These are phyloP conservation scores for Morpho achilles DNA, from an alignment of 2,888 invertebrate genomes.

Conservation along the genomic window DNA sequence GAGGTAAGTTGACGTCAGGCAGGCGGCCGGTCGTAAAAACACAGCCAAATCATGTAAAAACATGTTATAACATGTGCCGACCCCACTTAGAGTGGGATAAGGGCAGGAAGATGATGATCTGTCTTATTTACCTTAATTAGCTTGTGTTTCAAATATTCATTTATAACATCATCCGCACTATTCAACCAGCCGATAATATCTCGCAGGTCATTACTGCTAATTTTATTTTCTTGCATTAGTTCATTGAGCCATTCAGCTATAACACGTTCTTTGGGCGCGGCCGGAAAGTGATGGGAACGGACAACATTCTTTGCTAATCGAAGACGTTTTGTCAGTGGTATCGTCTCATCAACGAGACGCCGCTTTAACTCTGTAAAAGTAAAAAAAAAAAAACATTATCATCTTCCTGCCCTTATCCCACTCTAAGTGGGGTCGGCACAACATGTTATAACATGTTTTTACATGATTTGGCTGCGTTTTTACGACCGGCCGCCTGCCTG, in stretches of 20 bases:
- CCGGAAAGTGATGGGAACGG: conserved; percentile 63
- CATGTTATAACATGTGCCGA: too few species aligned
- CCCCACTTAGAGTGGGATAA: too few species aligned
- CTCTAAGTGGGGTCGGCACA: too few species aligned
- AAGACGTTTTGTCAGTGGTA: conserved; percentile 70
- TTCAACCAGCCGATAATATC: conserved; percentile 54
- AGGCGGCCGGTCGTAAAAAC: too few species aligned
- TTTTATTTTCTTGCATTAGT: conserved; percentile 43
- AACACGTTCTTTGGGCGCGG: conserved; percentile 69
- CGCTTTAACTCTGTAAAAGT: conserved; percentile 66
- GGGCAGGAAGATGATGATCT: too few species aligned
- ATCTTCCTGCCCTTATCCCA: too few species aligned
- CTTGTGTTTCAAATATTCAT: conserved; percentile 50
- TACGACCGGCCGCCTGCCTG: too few species aligned
- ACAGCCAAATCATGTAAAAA: too few species aligned
- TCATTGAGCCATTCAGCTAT: conserved; percentile 70
- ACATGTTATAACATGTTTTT: too few species aligned
- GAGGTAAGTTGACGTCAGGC: too few species aligned
- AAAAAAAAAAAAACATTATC: too few species aligned
- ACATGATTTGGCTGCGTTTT: too few species aligned
- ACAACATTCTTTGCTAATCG: conserved; percentile 76
- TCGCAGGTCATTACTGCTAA: conserved; percentile 47
- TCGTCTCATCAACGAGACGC: conserved; percentile 55
- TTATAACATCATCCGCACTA: conserved; percentile 51
- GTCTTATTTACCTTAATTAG: conserved; percentile 52